A percentile compares a stretch with the other conserved stretches of the same genome.
These are phyloP conservation scores for Hepsetus odoe DNA, from an alignment of 2,113 vertebrate genomes.

Conservation along the genomic window DNA sequence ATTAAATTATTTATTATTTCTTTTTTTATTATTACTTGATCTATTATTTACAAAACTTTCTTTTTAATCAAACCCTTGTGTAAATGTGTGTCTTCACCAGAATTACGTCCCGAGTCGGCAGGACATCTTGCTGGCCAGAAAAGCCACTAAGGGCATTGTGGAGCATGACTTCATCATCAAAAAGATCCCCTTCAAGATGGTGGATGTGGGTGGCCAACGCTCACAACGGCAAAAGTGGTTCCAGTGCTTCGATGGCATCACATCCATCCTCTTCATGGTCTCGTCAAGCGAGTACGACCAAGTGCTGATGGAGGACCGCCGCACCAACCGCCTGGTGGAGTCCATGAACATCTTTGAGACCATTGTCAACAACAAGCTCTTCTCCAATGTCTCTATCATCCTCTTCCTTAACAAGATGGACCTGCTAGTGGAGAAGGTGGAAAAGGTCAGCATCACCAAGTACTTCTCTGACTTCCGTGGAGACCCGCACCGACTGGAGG, in stretches of 20 bases:
- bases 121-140: constrained; percentile 93
- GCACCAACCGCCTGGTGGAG: constrained; percentile 93
- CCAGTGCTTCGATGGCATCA: constrained; percentile 97
- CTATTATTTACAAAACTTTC: too few relatives aligned
- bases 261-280: constrained; percentile 96
- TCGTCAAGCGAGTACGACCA: constrained; percentile 96
- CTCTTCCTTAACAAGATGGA: constrained; percentile 98
- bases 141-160: constrained; percentile 95
- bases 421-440: constrained; percentile 92
- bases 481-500: constrained; percentile 85
- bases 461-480: constrained; percentile 93
- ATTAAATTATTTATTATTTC: too few relatives aligned
- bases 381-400: constrained; percentile 95
- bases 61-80: neutral
- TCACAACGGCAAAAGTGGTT: constrained; percentile 99
- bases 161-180: constrained; percentile 98
- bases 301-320: constrained; percentile 95
- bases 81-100: constrained; percentile 67
- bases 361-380: constrained; percentile 98
- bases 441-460: constrained; percentile 88
- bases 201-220: constrained; percentile 94
- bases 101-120: constrained; percentile 92
- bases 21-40: too few relatives aligned
- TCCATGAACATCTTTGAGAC: constrained; percentile 99
- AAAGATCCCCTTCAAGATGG: constrained; percentile 98